Evolutionary conservation across 2,113 vertebrate species (phyloP).

Genomic region (Chiloscyllium plagiosum): DNA sequence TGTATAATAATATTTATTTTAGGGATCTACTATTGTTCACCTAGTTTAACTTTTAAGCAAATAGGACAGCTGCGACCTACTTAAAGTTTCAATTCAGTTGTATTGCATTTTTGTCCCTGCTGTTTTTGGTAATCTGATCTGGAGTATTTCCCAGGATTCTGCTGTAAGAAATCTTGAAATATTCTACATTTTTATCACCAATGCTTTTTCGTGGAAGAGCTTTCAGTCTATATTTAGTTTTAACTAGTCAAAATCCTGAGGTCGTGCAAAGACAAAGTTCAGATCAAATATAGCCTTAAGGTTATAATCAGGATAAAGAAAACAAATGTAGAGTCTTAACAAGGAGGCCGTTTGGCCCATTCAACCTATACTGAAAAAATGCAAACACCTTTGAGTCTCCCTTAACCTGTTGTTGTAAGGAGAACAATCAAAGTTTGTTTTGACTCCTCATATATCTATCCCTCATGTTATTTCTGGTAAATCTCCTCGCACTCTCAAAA

Average conservation of each 20-base stretch:
- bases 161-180: background rate
- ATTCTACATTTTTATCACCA: background rate
- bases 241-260: background rate
- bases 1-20: slow-evolving; percentile 34
- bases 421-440: no score
- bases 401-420: no score
- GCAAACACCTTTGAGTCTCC: no score
- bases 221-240: background rate
- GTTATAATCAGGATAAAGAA: background rate
- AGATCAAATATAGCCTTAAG: background rate
- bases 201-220: background rate
- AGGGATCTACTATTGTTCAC: slow-evolving; percentile 11
- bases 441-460: no score
- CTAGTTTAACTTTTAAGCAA: background rate
- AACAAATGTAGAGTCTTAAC: no score
- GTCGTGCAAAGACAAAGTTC: background rate
- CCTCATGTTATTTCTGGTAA: no score
- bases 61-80: slow-evolving; percentile 20
- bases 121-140: background rate
- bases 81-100: slow-evolving; percentile 12
- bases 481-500: no score
- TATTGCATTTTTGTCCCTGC: background rate
- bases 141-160: background rate
- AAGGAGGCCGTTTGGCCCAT: no score
- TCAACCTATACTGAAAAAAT: no score